Conservation (phyloP, 2,113 vertebrate species). For the Aythya baeri region DNA sequence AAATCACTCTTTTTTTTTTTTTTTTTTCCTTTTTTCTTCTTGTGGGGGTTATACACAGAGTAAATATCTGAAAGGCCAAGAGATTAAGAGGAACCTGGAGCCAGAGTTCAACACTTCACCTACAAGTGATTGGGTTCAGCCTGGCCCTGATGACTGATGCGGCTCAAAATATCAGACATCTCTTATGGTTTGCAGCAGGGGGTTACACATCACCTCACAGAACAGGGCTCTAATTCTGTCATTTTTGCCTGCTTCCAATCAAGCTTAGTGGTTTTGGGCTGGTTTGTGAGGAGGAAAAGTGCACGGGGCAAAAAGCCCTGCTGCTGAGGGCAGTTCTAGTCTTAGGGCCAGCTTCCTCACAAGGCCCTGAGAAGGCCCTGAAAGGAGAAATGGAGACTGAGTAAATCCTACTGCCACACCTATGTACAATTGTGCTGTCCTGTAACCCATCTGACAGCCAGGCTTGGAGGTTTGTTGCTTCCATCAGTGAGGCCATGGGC, state of each 20-base stretch:
- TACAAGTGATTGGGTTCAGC: not conserved
- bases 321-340: fast-evolving
- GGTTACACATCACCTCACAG: not conserved
- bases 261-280: not conserved
- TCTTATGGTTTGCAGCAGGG: not conserved
- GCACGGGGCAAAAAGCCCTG: not conserved
- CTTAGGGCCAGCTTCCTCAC: not conserved
- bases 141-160: not conserved
- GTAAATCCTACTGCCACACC: not conserved
- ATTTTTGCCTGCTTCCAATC: not conserved
- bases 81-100: not conserved
- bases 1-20: not conserved
- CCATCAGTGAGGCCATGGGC: not conserved
- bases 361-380: no score
- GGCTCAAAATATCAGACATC: not conserved
- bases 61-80: not conserved
- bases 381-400: not conserved
- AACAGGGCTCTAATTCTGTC: not conserved
- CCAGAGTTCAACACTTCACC: not conserved
- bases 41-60: not conserved
- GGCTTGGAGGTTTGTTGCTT: not conserved
- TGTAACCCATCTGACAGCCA: not conserved
- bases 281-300: not conserved
- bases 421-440: not conserved
- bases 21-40: not conserved